These are phyloP conservation scores for Erpornis zantholeuca DNA, from an alignment of 2,113 vertebrate genomes.

Conservation along the genomic window DNA sequence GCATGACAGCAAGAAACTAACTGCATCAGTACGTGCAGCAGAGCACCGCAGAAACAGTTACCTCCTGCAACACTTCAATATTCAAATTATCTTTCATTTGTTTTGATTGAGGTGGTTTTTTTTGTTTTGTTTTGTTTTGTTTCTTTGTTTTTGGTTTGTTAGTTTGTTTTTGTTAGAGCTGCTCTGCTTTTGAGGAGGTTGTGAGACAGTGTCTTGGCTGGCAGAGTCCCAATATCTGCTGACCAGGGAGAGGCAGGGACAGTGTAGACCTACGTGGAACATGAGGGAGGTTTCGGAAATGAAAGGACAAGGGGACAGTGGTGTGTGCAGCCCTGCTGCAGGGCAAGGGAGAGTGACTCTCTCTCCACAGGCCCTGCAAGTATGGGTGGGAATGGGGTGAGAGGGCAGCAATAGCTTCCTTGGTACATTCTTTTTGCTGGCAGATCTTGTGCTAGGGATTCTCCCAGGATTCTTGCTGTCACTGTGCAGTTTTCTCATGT, in stretches of 20 bases:
- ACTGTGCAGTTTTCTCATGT: not conserved
- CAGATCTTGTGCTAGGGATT: not conserved
- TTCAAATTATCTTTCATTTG: not conserved
- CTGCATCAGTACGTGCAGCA: not conserved
- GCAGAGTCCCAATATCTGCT: not conserved
- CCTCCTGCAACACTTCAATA: not conserved
- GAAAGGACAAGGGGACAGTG: not conserved
- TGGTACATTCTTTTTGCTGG: not conserved
- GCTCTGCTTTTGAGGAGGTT: not conserved
- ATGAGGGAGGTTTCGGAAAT: not conserved
- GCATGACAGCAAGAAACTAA: not conserved
- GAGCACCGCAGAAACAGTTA: not conserved
- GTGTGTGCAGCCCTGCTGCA: not conserved
- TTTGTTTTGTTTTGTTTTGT: too few relatives aligned
- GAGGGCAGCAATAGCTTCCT: not conserved
- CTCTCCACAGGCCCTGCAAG: not conserved
- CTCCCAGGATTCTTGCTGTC: rapidly evolving
- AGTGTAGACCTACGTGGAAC: not conserved
- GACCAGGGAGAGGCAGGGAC: not conserved
- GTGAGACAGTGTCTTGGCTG: not conserved
- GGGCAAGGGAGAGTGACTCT: not conserved
- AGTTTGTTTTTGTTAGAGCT: not conserved
- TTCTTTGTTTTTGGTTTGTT: not conserved
- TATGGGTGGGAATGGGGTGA: not conserved
- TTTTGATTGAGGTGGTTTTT: not conserved